These are phyloP conservation scores for Idaea biselata DNA, from an alignment of 2,888 invertebrate genomes.

Conservation along the genomic window DNA sequence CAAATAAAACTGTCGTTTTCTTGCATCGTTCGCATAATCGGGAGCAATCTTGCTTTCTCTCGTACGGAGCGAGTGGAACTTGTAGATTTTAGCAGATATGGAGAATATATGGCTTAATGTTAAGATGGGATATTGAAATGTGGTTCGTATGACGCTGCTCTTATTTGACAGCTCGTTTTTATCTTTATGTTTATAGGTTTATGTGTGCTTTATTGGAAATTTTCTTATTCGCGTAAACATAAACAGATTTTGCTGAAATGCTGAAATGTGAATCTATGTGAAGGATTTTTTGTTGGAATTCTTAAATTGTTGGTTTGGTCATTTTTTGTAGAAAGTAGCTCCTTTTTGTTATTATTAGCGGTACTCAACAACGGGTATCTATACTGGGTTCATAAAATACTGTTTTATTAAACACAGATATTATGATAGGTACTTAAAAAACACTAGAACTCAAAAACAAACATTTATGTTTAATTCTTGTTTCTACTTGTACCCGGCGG, in stretches of 20 bases:
- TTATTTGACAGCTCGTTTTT: background rate
- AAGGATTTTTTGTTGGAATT: too few relatives aligned
- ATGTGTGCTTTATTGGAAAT: background rate
- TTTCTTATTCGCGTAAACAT: background rate
- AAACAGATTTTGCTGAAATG: background rate
- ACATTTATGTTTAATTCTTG: too few relatives aligned
- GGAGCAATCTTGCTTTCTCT: conserved; percentile 40
- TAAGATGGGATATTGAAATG: background rate
- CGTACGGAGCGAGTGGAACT: conserved; percentile 22
- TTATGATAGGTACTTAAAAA: too few relatives aligned
- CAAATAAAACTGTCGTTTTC: conserved; percentile 25
- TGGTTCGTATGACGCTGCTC: background rate
- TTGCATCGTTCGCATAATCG: conserved; percentile 57
- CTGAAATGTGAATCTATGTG: too few relatives aligned
- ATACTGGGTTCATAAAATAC: too few relatives aligned
- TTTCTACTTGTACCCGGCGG: too few relatives aligned
- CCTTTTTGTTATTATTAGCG: too few relatives aligned
- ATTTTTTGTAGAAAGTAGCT: too few relatives aligned
- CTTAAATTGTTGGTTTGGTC: too few relatives aligned
- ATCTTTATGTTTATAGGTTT: background rate
- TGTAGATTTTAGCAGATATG: conserved; percentile 13
- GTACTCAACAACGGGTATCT: too few relatives aligned
- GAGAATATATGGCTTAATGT: background rate
- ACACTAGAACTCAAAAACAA: too few relatives aligned
- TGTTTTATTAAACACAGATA: too few relatives aligned